Evolutionary conservation across 2,888 invertebrate species (phyloP).

Genomic region (Aradus depressus): DNA sequence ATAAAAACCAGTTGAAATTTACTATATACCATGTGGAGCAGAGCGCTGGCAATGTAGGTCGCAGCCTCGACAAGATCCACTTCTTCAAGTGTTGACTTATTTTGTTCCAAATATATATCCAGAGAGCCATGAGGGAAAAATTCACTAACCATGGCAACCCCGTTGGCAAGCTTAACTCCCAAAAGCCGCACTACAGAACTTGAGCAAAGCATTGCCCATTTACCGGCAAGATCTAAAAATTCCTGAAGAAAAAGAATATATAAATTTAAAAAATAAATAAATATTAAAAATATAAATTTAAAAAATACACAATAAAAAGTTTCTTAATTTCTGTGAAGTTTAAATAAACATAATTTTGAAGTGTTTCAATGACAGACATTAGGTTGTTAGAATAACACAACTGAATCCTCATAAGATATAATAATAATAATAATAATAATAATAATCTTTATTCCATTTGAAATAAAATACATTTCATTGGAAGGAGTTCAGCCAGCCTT

Average conservation of each 20-base stretch:
- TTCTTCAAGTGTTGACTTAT: conserved; percentile 33
- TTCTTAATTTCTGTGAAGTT: background rate
- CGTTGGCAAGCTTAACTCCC: conserved; percentile 63
- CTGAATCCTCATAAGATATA: too few species aligned
- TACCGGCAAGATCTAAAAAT: conserved; percentile 62
- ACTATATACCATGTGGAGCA: conserved; percentile 73
- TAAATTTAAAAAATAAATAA: background rate
- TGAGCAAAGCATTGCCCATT: conserved; percentile 68
- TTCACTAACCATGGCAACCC: conserved; percentile 72
- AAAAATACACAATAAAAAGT: background rate
- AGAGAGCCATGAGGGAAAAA: conserved; percentile 67
- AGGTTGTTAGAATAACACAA: background rate
- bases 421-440: too few species aligned
- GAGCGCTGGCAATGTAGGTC: conserved; percentile 67
- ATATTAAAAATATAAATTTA: conserved; percentile 4
- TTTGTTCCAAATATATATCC: conserved; percentile 53
- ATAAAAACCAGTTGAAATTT: background rate
- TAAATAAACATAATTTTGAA: too few species aligned
- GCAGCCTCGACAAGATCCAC: conserved; percentile 72
- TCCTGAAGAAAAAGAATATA: conserved; percentile 43
- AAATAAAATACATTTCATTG: too few species aligned
- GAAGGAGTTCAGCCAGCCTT: too few species aligned
- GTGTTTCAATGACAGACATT: background rate
- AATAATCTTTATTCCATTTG: too few species aligned
- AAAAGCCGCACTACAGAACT: conserved; percentile 63